Evolutionary conservation across 2,113 vertebrate genomes (phyloP).

Genomic region (Donacobius atricapilla): DNA sequence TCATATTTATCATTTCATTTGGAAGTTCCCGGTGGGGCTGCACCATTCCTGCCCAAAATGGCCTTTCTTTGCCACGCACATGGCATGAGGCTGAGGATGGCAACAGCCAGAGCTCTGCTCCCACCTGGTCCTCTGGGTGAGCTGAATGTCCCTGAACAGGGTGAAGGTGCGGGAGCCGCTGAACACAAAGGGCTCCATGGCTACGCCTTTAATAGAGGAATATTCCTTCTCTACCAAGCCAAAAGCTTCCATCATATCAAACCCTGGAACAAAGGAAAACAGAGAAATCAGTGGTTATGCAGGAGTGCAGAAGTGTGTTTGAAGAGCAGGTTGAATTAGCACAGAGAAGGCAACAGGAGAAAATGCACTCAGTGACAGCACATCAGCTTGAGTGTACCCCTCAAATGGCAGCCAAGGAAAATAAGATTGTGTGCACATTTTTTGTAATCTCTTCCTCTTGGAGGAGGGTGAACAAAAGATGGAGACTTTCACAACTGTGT

Average conservation of each 20-base stretch:
- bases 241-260: constrained; percentile 91
- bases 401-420: not conserved
- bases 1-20: not conserved
- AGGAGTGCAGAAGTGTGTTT: not conserved
- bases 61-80: not conserved
- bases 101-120: not conserved
- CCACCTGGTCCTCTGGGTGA: constrained; percentile 85
- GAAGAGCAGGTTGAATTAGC: not conserved
- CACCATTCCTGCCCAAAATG: not conserved
- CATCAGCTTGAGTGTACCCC: not conserved
- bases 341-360: not conserved
- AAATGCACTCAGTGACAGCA: not conserved
- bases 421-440: not conserved
- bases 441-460: not conserved
- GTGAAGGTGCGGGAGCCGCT: constrained; percentile 79
- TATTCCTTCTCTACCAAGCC: constrained; percentile 84
- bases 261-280: constrained; percentile 71
- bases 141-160: constrained; percentile 82
- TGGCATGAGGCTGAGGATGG: not conserved
- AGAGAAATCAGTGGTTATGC: not conserved
- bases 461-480: not conserved
- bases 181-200: constrained; percentile 83
- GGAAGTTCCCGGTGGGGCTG: not conserved
- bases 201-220: constrained; percentile 82
- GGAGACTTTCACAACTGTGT: not conserved